phyloP scores from a whole-genome alignment of 2,888 invertebrate species.

The Drosophila kambysellisi region DNA sequence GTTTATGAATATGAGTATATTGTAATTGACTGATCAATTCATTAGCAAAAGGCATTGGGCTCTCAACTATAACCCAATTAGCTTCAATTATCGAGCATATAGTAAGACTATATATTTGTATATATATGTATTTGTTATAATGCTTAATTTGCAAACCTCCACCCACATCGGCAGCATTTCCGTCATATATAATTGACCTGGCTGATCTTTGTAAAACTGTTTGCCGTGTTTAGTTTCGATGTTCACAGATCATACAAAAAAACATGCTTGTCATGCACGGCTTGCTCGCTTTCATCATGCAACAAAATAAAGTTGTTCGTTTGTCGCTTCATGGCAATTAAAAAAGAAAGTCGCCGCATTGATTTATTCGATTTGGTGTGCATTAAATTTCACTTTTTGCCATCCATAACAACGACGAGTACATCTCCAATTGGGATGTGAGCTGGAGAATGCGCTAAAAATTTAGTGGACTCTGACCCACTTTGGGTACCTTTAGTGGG shows the following conservation, averaged over 20 bases:
- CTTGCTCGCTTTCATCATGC: slow-evolving; percentile 52
- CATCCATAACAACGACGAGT: slow-evolving; percentile 13
- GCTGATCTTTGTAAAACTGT: slow-evolving; percentile 38
- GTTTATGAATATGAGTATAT: slow-evolving; percentile 1
- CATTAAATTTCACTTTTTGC: slow-evolving; percentile 51
- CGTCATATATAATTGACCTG: slow-evolving; percentile 45
- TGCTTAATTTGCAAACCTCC: background rate
- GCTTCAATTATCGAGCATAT: slow-evolving; percentile 65
- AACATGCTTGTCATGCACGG: slow-evolving; percentile 53
- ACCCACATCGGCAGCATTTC: slow-evolving; percentile 39
- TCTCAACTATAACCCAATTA: slow-evolving; percentile 71
- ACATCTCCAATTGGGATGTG: slow-evolving; percentile 28
- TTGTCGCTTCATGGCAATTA: slow-evolving; percentile 37
- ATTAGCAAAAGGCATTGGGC: slow-evolving; percentile 53
- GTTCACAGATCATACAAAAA: slow-evolving; percentile 5
- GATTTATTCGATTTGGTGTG: slow-evolving; percentile 48
- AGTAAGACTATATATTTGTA: slow-evolving; percentile 1
- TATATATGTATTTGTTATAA: background rate
- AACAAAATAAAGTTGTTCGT: slow-evolving; percentile 17
- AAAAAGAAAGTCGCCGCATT: slow-evolving; percentile 69
- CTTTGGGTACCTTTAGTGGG: slow-evolving; percentile 9
- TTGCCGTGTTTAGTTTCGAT: slow-evolving; percentile 33
- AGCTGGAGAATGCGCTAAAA: background rate
- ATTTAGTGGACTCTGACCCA: slow-evolving; percentile 25
- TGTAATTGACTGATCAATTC: slow-evolving; percentile 35